Evolutionary conservation across 35 echinoderm and acorn worm genomes (phyloP).

Genomic region (Lytechinus variegatus): DNA sequence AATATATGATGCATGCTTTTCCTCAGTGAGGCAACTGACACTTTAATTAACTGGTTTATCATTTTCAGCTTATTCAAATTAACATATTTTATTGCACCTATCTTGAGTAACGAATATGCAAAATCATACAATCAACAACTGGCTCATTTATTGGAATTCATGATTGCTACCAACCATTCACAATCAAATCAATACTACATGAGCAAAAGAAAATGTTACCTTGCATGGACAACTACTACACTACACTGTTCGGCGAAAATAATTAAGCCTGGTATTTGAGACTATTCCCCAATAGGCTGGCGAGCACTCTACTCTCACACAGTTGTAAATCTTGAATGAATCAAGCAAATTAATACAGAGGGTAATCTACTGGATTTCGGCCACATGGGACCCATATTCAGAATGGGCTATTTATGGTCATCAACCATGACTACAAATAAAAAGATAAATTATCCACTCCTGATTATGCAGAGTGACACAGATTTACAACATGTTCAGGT

Average conservation of each 20-base stretch:
- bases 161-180: too few relatives aligned
- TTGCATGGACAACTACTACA: not conserved
- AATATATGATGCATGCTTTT: too few relatives aligned
- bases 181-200: too few relatives aligned
- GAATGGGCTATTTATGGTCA: slow-evolving; percentile 1
- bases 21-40: too few relatives aligned
- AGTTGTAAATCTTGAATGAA: slow-evolving; percentile 20
- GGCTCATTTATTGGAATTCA: too few relatives aligned
- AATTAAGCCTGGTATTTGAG: not conserved
- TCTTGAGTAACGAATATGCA: too few relatives aligned
- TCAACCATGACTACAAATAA: not conserved
- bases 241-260: not conserved
- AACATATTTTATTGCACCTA: too few relatives aligned
- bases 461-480: not conserved
- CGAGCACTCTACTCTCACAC: not conserved
- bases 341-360: not conserved
- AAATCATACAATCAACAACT: too few relatives aligned
- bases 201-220: too few relatives aligned
- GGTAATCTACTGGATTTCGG: slow-evolving; percentile 10
- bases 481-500: slow-evolving; percentile 1
- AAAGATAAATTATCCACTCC: not conserved
- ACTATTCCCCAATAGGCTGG: not conserved
- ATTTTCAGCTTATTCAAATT: too few relatives aligned
- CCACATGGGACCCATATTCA: not conserved
- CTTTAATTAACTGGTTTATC: too few relatives aligned